Conservation (phyloP, 1,140 invertebrate species). For the Orchesella cincta region DNA sequence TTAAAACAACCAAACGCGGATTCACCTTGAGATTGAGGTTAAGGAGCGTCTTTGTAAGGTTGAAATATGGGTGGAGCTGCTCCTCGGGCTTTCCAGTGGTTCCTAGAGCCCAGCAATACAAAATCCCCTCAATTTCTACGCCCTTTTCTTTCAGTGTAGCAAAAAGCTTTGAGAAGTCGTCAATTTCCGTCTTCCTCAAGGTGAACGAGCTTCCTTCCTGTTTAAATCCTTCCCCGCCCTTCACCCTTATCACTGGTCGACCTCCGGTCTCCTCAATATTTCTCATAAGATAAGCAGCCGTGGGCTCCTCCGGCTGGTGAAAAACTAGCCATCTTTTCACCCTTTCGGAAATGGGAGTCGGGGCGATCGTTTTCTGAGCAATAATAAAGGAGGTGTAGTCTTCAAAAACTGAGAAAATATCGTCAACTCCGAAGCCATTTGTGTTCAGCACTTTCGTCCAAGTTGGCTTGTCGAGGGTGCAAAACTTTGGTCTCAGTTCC, state of each 20-base stretch:
- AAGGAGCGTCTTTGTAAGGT: neutral
- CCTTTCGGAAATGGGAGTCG: neutral
- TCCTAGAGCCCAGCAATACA: neutral
- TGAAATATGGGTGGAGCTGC: neutral
- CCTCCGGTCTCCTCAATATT: too few relatives aligned
- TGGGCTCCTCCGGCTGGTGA: neutral
- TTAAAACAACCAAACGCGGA: neutral
- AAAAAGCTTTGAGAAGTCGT: neutral
- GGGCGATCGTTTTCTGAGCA: too few relatives aligned
- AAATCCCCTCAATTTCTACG: neutral
- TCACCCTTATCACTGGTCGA: neutral
- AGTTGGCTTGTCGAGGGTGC: neutral
- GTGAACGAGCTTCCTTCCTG: too few relatives aligned
- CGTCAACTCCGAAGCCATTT: neutral
- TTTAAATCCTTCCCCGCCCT: neutral
- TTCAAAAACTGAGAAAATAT: neutral
- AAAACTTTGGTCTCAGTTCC: neutral
- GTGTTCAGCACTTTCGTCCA: conserved; percentile 18
- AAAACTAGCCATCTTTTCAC: neutral
- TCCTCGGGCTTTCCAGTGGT: neutral
- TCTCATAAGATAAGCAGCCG: too few relatives aligned
- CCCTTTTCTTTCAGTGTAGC: neutral
- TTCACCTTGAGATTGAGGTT: neutral
- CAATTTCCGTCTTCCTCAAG: too few relatives aligned
- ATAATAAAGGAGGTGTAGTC: neutral